A percentile compares a stretch with the other conserved stretches of the same genome.
Evolutionary conservation across 1,140 invertebrate genomes (phyloP).

Genomic region (Thalassaphorura encarpata): DNA sequence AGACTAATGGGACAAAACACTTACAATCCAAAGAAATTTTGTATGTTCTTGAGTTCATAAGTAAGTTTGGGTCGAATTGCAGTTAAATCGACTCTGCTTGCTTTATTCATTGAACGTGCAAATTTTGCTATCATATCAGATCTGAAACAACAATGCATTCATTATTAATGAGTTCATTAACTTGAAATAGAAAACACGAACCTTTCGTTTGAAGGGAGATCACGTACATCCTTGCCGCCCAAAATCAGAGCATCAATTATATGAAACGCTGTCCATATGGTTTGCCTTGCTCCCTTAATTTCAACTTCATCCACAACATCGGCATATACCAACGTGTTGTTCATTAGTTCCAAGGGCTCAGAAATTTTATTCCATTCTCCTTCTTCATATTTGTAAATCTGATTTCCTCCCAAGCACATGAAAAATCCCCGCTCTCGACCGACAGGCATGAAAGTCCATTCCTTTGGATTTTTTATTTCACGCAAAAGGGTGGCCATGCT

Average conservation of each 20-base stretch:
- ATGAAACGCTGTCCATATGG: conserved; percentile 51
- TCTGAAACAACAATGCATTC: no score
- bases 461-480: conserved; percentile 40
- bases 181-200: conserved; percentile 39
- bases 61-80: conserved; percentile 54
- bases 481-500: conserved; percentile 20
- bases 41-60: conserved; percentile 45
- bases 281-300: conserved; percentile 39
- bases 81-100: conserved; percentile 44
- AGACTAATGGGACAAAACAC: no score
- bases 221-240: conserved; percentile 61
- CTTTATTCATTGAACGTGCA: conserved; percentile 54
- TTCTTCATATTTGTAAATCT: conserved; percentile 26
- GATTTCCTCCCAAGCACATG: conserved; percentile 33
- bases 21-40: conserved; percentile 44
- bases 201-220: conserved; percentile 55
- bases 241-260: conserved; percentile 52
- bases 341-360: conserved; percentile 51
- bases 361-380: conserved; percentile 41
- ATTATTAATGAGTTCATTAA: conserved; percentile 16
- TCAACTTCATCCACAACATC: conserved; percentile 67
- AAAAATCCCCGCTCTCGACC: conserved; percentile 43
- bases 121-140: conserved; percentile 44
- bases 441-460: conserved; percentile 60
- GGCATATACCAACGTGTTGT: conserved; percentile 63